Percentiles rank a stretch among this genome's conserved stretches.
Evolutionary conservation across 2,113 vertebrate species (phyloP).

Genomic region (Cynoglossus semilaevis): DNA sequence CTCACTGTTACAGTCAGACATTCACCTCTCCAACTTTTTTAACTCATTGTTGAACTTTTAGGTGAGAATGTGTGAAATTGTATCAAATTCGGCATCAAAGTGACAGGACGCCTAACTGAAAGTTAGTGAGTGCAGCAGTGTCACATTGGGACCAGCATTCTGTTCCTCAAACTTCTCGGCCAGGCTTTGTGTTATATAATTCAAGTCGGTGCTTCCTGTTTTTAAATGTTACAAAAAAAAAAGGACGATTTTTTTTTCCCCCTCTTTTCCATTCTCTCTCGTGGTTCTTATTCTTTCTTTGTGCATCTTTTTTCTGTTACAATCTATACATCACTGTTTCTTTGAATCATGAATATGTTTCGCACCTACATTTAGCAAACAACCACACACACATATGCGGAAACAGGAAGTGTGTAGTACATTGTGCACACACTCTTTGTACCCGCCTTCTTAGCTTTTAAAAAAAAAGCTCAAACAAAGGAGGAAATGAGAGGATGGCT

Average conservation of each 20-base stretch:
- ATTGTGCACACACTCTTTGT: conserved; percentile 41
- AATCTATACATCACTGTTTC: neutral
- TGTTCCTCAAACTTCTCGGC: conserved; percentile 33
- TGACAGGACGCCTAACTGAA: neutral
- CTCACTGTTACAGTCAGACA: no score
- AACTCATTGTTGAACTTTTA: no score
- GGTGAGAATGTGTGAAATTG: no score
- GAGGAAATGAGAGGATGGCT: conserved; percentile 36
- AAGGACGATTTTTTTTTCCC: no score
- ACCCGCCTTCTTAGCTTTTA: conserved; percentile 39
- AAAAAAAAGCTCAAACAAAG: conserved; percentile 11
- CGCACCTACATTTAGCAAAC: neutral
- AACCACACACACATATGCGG: conserved; percentile 9
- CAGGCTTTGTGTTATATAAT: conserved; percentile 51
- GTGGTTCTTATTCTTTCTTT: neutral
- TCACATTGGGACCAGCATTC: conserved; percentile 10
- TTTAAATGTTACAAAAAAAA: conserved; percentile 31
- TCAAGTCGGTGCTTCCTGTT: conserved; percentile 64
- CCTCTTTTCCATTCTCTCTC: neutral
- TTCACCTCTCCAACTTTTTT: no score
- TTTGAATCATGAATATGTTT: neutral
- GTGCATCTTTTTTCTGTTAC: neutral
- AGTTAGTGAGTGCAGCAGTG: conserved; percentile 8
- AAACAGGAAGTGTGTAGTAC: conserved; percentile 73
- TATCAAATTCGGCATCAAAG: no score